These are phyloP conservation scores for Rhea pennata DNA, from an alignment of 2,113 vertebrate species.

Conservation along the genomic window DNA sequence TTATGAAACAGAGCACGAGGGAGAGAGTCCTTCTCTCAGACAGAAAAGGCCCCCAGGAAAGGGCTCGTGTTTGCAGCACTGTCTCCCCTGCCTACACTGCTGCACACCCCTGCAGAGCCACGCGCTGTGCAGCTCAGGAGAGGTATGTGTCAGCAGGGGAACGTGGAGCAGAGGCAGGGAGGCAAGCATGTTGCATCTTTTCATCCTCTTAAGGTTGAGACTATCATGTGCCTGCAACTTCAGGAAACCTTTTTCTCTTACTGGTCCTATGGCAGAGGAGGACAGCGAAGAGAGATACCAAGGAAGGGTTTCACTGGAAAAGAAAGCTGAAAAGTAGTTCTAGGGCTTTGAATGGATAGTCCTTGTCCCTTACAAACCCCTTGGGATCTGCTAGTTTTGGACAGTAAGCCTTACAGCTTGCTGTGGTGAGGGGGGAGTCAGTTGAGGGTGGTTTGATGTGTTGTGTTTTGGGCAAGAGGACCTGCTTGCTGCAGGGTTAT, in stretches of 20 bases:
- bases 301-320: background rate
- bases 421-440: background rate
- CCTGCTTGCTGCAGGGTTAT: background rate
- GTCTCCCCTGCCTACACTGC: rapidly evolving
- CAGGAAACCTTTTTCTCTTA: background rate
- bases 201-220: background rate
- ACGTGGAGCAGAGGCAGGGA: background rate
- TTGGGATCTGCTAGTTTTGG: background rate
- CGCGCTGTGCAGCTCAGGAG: background rate
- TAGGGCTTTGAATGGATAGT: background rate
- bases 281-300: background rate
- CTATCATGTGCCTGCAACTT: background rate
- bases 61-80: background rate
- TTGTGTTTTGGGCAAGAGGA: background rate
- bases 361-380: background rate
- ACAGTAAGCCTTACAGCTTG: background rate
- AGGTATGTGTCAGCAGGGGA: background rate
- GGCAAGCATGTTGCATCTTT: background rate
- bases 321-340: background rate
- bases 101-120: background rate
- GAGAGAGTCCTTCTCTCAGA: background rate
- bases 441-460: background rate
- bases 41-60: background rate
- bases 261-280: background rate
- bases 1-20: background rate